phyloP scores from a whole-genome alignment of 2,797 vertebrate species.

The Buphagus erythrorhynchus region DNA sequence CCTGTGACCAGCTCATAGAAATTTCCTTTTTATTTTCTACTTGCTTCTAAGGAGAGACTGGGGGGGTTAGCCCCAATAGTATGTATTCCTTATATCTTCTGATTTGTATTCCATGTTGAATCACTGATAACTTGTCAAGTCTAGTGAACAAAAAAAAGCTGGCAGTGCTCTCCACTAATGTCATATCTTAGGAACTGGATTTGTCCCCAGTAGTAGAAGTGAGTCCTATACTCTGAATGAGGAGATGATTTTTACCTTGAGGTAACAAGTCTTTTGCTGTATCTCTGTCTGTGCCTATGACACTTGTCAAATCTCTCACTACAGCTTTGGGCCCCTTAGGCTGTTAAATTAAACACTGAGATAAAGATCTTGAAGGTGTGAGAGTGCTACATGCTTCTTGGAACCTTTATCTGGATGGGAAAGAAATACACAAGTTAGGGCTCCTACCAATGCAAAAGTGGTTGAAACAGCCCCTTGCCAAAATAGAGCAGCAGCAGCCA shows the following conservation, averaged over 20 bases:
- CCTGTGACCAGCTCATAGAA: background rate
- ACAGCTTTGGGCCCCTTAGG: background rate
- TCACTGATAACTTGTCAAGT: background rate
- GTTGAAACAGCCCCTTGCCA: background rate
- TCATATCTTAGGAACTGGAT: background rate
- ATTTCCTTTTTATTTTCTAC: background rate
- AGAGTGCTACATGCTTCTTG: background rate
- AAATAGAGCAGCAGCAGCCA: background rate
- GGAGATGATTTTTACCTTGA: background rate
- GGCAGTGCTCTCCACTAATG: background rate
- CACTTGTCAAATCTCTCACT: background rate
- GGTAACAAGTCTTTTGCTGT: background rate
- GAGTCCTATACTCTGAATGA: background rate
- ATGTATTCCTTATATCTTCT: background rate
- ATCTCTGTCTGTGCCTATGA: background rate
- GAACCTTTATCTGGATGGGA: background rate
- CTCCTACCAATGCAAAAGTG: background rate
- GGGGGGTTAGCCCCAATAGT: background rate
- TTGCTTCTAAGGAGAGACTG: background rate
- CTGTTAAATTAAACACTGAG: background rate
- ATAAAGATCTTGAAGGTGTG: background rate
- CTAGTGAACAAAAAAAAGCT: background rate
- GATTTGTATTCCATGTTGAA: background rate
- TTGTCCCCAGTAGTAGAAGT: background rate
- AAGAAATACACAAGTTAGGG: background rate